A percentile compares a stretch with the other conserved stretches of the same genome.
Evolutionary conservation across 2,888 invertebrate genomes (phyloP).

Genomic region (Clistopyga incitator): DNA sequence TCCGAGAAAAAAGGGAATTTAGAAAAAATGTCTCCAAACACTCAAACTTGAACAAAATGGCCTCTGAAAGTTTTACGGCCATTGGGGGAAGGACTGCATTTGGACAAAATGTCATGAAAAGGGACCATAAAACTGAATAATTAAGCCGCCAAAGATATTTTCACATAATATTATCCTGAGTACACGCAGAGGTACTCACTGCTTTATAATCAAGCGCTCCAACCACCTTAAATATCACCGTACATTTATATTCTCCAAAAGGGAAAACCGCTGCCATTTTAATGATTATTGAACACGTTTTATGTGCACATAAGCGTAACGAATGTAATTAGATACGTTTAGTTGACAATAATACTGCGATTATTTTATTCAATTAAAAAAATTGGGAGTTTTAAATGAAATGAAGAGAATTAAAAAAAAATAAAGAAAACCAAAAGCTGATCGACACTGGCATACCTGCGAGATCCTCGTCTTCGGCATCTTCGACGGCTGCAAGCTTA

Average conservation of each 20-base stretch:
- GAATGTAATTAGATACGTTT: conserved; percentile 8
- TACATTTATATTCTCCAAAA: not conserved
- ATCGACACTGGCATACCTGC: conserved; percentile 78
- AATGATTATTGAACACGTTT: not conserved
- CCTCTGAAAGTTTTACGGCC: too few species aligned
- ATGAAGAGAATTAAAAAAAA: conserved; percentile 28
- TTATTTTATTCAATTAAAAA: not conserved
- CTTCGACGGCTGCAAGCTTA: conserved; percentile 82
- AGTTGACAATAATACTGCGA: not conserved
- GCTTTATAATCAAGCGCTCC: not conserved
- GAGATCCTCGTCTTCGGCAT: conserved; percentile 77
- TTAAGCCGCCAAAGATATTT: too few species aligned
- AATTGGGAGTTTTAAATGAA: not conserved
- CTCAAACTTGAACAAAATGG: too few species aligned
- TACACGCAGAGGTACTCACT: too few species aligned
- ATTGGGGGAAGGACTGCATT: too few species aligned
- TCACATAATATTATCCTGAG: too few species aligned
- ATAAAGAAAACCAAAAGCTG: too few species aligned
- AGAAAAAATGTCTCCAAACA: too few species aligned
- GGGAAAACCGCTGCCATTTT: not conserved
- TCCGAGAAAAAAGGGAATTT: too few species aligned
- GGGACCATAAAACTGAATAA: too few species aligned
- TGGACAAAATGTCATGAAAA: too few species aligned
- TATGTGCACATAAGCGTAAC: conserved; percentile 22
- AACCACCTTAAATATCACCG: not conserved